phyloP scores from a whole-genome alignment of 2,113 vertebrate genomes.

The Bothrops jararaca region DNA sequence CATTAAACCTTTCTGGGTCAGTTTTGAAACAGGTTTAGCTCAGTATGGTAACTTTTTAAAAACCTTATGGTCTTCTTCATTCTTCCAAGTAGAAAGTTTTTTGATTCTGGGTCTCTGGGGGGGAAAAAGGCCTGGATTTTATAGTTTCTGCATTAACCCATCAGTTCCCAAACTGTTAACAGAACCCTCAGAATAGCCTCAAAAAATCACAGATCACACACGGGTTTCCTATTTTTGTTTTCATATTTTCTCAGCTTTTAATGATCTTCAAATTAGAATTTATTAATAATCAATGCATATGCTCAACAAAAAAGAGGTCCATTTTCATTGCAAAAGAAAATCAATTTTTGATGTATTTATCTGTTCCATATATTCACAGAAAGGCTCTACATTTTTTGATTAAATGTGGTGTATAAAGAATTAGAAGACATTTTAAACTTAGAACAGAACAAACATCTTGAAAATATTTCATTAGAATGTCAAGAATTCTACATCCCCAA shows the following conservation, averaged over 20 bases:
- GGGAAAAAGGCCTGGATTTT: neutral
- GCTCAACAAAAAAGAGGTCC: neutral
- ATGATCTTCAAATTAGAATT: neutral
- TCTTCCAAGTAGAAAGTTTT: neutral
- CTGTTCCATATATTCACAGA: neutral
- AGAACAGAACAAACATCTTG: neutral
- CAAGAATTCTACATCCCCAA: neutral
- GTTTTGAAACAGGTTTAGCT: neutral
- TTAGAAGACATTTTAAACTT: neutral
- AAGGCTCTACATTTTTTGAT: neutral
- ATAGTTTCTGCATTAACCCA: neutral
- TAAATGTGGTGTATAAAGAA: neutral
- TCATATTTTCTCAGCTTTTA: neutral
- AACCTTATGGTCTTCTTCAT: neutral
- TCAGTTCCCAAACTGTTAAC: neutral
- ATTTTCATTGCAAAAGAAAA: neutral
- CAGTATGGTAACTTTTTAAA: neutral
- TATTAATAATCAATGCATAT: neutral
- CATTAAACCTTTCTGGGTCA: neutral
- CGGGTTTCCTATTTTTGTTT: neutral
- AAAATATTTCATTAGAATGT: neutral
- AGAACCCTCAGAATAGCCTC: neutral
- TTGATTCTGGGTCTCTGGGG: neutral
- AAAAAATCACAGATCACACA: neutral
- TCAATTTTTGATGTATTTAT: neutral